These are phyloP conservation scores for Psilanteris sp. DNA, from an alignment of 1,140 invertebrate species.

Conservation along the genomic window DNA sequence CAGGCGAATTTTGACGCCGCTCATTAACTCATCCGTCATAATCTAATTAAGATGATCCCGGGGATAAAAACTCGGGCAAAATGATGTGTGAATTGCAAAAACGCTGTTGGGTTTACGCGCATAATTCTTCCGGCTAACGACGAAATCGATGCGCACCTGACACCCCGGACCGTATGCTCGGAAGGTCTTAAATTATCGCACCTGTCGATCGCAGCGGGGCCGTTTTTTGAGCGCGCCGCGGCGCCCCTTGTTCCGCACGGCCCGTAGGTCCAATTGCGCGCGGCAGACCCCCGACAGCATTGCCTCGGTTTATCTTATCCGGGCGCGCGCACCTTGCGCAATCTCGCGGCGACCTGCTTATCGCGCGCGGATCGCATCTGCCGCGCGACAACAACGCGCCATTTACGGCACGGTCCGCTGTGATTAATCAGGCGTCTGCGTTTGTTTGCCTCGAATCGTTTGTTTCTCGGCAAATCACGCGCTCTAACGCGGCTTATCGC, in stretches of 20 bases:
- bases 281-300: conserved; percentile 3
- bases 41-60: conserved; percentile 52
- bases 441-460: conserved; percentile 2
- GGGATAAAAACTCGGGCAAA: conserved; percentile 44
- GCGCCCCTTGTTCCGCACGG: background rate
- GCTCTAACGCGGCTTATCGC: too few species aligned
- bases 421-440: conserved; percentile 9
- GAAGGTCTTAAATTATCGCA: conserved; percentile 43
- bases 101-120: conserved; percentile 29
- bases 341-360: conserved; percentile 13
- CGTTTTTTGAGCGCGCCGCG: background rate
- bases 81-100: conserved; percentile 50
- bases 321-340: conserved; percentile 22
- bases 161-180: conserved; percentile 53
- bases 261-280: conserved; percentile 5
- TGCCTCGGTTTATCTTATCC: conserved; percentile 28
- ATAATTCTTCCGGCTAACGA: conserved; percentile 62
- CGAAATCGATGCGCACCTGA: conserved; percentile 65
- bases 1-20: conserved; percentile 32
- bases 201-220: conserved; percentile 34
- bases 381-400: conserved; percentile 24
- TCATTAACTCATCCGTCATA: conserved; percentile 55
- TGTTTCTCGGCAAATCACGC: too few species aligned
- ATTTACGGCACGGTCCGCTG: conserved; percentile 1
- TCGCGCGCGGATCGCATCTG: conserved; percentile 10